Percentiles rank a stretch among this genome's conserved stretches.
Evolutionary conservation across 2,113 vertebrate species (phyloP).

Genomic region (Mungos mungo): DNA sequence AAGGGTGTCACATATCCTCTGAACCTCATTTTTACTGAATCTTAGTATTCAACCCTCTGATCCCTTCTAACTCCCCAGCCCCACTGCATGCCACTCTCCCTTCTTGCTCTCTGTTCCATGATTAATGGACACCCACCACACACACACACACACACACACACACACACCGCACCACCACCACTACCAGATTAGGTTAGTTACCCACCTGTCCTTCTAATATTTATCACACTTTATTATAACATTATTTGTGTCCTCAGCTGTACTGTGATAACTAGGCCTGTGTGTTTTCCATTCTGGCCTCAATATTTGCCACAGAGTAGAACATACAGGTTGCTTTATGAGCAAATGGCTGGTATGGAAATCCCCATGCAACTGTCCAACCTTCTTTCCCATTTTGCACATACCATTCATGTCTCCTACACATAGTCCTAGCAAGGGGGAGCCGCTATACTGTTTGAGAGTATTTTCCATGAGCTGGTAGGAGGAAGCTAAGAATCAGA

Average conservation of each 20-base stretch:
- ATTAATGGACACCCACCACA: background rate
- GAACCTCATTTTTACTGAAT: background rate
- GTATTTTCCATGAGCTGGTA: background rate
- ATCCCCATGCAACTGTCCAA: background rate
- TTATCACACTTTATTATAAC: background rate
- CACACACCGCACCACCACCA: background rate
- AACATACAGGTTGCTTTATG: background rate
- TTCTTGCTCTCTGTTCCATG: background rate
- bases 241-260: background rate
- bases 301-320: background rate
- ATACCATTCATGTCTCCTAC: background rate
- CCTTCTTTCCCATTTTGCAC: background rate
- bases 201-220: background rate
- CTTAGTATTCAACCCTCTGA: background rate
- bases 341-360: background rate
- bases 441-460: background rate
- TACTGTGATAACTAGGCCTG: background rate
- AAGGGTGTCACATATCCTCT: background rate
- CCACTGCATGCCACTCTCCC: background rate
- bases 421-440: background rate
- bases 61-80: background rate
- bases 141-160: background rate
- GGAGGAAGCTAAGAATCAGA: background rate
- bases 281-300: background rate
- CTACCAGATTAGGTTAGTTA: background rate